Conservation (phyloP, 1,140 invertebrate genomes). For the Zaprionus vittiger region DNA sequence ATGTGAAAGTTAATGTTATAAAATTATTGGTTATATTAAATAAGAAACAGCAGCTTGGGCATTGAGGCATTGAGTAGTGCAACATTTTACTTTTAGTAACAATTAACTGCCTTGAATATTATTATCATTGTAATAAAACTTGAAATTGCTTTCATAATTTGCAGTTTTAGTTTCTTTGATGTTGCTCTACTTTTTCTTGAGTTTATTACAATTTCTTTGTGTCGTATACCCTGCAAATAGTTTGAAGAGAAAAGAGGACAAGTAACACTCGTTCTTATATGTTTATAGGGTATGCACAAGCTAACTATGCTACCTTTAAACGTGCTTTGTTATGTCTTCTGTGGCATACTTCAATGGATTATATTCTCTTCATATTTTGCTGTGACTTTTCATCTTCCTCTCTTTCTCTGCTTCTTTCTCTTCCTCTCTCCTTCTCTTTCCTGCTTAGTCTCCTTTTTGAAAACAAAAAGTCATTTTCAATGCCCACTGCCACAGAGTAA, state of each 20-base stretch:
- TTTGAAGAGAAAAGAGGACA: background rate
- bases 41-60: no score
- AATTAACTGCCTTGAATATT: background rate
- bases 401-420: background rate
- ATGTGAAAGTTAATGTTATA: no score
- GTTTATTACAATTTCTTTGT: background rate
- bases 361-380: slow-evolving; percentile 6
- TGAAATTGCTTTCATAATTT: slow-evolving; percentile 1
- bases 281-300: background rate
- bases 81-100: background rate
- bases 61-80: no score
- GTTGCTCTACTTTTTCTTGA: background rate
- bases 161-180: background rate
- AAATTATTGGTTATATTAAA: no score
- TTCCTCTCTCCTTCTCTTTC: background rate
- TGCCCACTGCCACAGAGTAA: slow-evolving; percentile 46
- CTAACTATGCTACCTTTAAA: background rate
- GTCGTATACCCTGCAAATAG: background rate
- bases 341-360: background rate
- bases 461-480: slow-evolving; percentile 42
- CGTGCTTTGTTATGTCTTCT: slow-evolving; percentile 5
- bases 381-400: background rate
- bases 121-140: background rate
- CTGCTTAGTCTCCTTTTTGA: background rate
- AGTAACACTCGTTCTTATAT: no score